Percentiles rank a stretch among this genome's conserved stretches.
Evolutionary conservation across 2,888 invertebrate genomes (phyloP).

Genomic region (Calameuta pallipes): DNA sequence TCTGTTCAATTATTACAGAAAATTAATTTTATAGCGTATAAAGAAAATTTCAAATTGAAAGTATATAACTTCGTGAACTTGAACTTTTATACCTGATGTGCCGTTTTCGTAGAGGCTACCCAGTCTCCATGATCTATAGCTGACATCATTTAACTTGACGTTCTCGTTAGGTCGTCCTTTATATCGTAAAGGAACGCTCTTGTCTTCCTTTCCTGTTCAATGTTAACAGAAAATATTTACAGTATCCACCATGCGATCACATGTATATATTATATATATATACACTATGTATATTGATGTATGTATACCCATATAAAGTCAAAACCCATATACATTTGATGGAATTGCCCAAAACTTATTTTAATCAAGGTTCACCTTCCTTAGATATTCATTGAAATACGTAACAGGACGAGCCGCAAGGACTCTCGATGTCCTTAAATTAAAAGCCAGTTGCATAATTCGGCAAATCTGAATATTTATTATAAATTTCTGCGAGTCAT

Average conservation of each 20-base stretch:
- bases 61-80: not conserved
- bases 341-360: not conserved
- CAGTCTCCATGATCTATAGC: slow-evolving; percentile 62
- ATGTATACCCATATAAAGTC: not conserved
- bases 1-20: slow-evolving; percentile 34
- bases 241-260: not conserved
- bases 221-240: not conserved
- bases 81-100: slow-evolving; percentile 14
- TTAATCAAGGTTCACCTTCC: not conserved
- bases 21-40: not conserved
- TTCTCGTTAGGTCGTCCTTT: slow-evolving; percentile 44
- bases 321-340: not conserved
- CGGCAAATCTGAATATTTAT: not conserved
- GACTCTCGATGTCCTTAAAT: not conserved
- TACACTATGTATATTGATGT: too few relatives aligned
- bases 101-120: slow-evolving; percentile 61
- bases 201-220: slow-evolving; percentile 29
- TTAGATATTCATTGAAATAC: not conserved
- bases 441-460: not conserved
- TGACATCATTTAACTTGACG: slow-evolving; percentile 56
- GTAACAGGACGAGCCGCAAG: not conserved
- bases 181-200: slow-evolving; percentile 20
- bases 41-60: not conserved
- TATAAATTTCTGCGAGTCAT: not conserved
- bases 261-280: not conserved